Evolutionary conservation across 2,797 vertebrate species (phyloP).

Genomic region (Psittacula derbiana): DNA sequence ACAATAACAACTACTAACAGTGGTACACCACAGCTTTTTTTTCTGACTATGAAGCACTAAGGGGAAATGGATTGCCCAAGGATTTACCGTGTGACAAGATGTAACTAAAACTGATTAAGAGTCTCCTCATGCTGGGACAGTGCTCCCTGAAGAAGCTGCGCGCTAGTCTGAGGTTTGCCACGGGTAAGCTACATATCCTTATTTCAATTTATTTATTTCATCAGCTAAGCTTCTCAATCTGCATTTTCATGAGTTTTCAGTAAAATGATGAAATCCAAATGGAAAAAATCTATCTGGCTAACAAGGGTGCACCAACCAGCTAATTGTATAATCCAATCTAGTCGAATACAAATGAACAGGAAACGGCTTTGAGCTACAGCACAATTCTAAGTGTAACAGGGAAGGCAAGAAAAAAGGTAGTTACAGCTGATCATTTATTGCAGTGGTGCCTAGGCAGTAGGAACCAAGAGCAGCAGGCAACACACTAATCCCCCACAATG

Average conservation of each 20-base stretch:
- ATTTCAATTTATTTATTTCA: background rate
- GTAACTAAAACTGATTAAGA: background rate
- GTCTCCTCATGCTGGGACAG: background rate
- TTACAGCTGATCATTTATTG: background rate
- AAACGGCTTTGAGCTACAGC: background rate
- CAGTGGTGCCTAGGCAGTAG: background rate
- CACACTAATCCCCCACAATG: background rate
- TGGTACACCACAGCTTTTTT: background rate
- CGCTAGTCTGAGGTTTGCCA: background rate
- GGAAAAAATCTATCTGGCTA: slow-evolving; percentile 26
- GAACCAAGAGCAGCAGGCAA: background rate
- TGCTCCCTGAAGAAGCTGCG: background rate
- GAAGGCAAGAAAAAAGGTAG: background rate
- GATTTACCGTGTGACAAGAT: background rate
- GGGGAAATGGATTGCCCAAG: background rate
- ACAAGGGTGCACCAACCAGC: background rate
- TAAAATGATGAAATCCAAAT: slow-evolving; percentile 5
- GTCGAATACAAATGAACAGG: slow-evolving; percentile 10
- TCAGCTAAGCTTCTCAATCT: background rate
- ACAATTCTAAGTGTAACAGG: background rate
- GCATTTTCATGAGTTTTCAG: slow-evolving; percentile 36
- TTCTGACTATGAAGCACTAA: background rate
- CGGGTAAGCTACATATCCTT: background rate
- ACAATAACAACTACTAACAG: background rate
- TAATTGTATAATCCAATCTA: background rate